phyloP scores from a whole-genome alignment of 2,797 vertebrate genomes.

The Choloepus didactylus region DNA sequence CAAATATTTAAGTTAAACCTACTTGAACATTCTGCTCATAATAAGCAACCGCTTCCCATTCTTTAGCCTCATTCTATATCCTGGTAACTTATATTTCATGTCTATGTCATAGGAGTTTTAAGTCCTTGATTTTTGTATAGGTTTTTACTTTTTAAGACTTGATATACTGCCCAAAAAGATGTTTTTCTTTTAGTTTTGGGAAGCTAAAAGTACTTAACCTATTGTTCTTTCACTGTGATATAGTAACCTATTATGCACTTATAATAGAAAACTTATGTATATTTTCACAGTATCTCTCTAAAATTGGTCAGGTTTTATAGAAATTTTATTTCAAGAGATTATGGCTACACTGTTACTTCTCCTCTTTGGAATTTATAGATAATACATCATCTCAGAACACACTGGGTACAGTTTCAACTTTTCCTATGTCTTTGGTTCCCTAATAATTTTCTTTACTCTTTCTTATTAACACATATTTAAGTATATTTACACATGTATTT shows the following conservation, averaged over 20 bases:
- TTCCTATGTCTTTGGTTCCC: neutral
- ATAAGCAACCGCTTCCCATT: too few species aligned
- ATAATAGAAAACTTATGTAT: neutral
- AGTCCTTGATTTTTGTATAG: neutral
- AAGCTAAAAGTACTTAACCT: neutral
- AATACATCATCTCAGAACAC: neutral
- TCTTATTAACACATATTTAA: neutral
- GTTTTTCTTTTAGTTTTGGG: neutral
- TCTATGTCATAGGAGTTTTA: neutral
- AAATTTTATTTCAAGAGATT: constrained; percentile 17
- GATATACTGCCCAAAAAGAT: neutral
- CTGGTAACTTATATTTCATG: too few species aligned
- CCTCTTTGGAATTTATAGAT: neutral
- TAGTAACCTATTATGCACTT: neutral
- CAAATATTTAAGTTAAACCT: too few species aligned
- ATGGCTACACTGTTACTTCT: neutral
- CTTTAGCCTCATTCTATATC: too few species aligned
- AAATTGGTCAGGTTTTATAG: neutral
- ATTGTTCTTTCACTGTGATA: neutral
- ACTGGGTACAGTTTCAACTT: neutral
- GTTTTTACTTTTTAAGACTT: neutral
- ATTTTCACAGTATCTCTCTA: neutral
- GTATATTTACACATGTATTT: neutral
- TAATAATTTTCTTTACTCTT: neutral
- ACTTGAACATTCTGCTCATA: too few species aligned